Percentiles rank a stretch among this genome's conserved stretches.
These are phyloP conservation scores for Florisuga fusca DNA, from an alignment of 2,797 vertebrate genomes.

Conservation along the genomic window DNA sequence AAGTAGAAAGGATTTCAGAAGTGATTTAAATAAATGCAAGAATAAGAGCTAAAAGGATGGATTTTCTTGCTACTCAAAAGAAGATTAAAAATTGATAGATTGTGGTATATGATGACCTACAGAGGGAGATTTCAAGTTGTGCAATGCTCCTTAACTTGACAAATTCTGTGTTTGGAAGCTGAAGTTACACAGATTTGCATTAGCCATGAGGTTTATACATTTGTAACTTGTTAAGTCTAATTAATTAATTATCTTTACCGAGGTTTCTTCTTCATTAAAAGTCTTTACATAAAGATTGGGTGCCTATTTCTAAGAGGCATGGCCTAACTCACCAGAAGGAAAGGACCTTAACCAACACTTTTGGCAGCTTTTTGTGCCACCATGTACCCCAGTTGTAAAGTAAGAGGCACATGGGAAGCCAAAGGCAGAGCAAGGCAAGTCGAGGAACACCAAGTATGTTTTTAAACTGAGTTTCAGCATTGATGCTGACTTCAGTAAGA, in stretches of 20 bases:
- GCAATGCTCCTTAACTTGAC: constrained; percentile 2
- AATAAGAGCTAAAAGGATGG: constrained; percentile 34
- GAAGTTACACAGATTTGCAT: constrained; percentile 10
- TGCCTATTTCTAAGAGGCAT: neutral
- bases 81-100: constrained; percentile 61
- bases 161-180: constrained; percentile 26
- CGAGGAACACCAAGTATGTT: neutral
- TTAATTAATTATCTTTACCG: constrained; percentile 18
- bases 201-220: neutral
- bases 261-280: neutral
- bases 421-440: neutral
- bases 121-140: constrained; percentile 5
- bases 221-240: neutral
- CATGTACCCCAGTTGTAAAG: neutral
- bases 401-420: neutral
- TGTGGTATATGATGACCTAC: neutral
- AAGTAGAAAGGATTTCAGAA: constrained; percentile 14
- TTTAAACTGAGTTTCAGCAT: neutral
- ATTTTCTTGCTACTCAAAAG: constrained; percentile 43
- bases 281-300: neutral
- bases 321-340: neutral
- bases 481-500: neutral
- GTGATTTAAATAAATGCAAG: constrained; percentile 33
- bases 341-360: neutral
- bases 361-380: neutral